These are phyloP conservation scores for Barnardius zonarius DNA, from an alignment of 2,113 vertebrate species.

Conservation along the genomic window DNA sequence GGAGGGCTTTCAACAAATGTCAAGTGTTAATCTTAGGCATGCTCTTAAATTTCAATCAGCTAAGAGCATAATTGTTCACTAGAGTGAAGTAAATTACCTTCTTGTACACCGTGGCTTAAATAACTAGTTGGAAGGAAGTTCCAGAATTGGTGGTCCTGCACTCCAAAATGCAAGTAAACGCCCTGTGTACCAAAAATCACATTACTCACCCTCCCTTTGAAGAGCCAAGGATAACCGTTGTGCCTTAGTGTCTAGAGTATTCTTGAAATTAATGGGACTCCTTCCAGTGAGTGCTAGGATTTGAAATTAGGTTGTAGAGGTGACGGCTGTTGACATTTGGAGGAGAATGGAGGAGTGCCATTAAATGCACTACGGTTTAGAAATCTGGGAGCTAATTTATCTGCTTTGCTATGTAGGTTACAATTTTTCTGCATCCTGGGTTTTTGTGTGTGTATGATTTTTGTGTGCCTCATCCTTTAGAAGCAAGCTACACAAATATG, in stretches of 20 bases:
- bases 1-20: conserved; percentile 56
- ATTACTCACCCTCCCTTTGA: neutral
- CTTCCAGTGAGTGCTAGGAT: neutral
- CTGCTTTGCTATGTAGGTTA: neutral
- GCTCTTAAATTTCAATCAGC: conserved; percentile 56
- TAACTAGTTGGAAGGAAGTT: neutral
- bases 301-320: neutral
- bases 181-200: neutral
- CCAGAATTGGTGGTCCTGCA: neutral
- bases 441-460: neutral
- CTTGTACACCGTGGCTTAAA: neutral
- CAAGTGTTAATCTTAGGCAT: conserved; percentile 54
- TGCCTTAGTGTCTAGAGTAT: neutral
- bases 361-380: rapidly evolving
- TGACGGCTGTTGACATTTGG: neutral
- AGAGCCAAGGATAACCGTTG: neutral
- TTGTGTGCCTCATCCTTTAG: neutral
- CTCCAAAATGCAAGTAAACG: neutral
- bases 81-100: conserved; percentile 27
- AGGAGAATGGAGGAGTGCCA: neutral
- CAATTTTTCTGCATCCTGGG: neutral
- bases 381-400: neutral
- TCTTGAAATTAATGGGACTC: neutral
- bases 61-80: conserved; percentile 55
- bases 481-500: neutral